phyloP scores from a whole-genome alignment of 2,888 invertebrate genomes.

The Campoplex nolae region DNA sequence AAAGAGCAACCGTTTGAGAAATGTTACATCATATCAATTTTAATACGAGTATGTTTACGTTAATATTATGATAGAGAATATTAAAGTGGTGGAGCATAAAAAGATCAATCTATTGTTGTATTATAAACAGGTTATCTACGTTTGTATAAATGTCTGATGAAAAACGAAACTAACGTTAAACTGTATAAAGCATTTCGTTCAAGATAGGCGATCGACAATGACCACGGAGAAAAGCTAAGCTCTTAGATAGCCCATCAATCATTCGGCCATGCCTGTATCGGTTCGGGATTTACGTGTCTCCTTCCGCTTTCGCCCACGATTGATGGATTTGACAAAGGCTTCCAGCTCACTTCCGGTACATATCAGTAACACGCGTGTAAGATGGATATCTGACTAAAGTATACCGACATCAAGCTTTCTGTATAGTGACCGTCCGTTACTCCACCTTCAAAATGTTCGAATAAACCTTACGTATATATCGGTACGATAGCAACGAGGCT shows the following conservation, averaged over 20 bases:
- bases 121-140: not conserved
- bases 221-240: conserved; percentile 32
- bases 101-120: not conserved
- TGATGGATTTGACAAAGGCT: conserved; percentile 47
- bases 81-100: not conserved
- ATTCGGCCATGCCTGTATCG: conserved; percentile 34
- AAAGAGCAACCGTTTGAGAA: not conserved
- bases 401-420: not conserved
- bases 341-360: conserved; percentile 17
- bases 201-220: conserved; percentile 33
- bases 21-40: not conserved
- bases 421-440: not conserved
- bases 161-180: conserved; percentile 22
- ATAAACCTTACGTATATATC: not conserved
- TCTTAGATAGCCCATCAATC: conserved; percentile 50
- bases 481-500: not conserved
- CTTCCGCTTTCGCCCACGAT: conserved; percentile 37
- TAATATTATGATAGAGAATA: not conserved
- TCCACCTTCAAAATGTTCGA: not conserved
- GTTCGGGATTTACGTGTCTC: conserved; percentile 40
- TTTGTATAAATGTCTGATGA: not conserved
- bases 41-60: not conserved
- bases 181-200: conserved; percentile 23
- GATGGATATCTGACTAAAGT: not conserved
- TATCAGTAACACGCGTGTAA: conserved; percentile 16